A percentile compares a stretch with the other conserved stretches of the same genome.
phyloP scores from a whole-genome alignment of 2,797 vertebrate species.

The Clarias laeviceps region DNA sequence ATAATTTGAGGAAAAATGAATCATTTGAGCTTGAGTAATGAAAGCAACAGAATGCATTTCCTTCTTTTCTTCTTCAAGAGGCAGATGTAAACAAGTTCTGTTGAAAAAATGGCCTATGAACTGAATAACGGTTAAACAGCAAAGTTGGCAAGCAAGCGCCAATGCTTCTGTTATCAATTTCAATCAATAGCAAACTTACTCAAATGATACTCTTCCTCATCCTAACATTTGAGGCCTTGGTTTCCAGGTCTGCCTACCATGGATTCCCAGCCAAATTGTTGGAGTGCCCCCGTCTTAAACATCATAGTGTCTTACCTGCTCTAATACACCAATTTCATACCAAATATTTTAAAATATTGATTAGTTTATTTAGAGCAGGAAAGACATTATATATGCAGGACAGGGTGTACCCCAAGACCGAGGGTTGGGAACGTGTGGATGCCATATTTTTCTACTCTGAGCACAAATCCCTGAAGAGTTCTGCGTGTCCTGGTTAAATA shows the following conservation, averaged over 20 bases:
- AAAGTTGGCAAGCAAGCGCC: not conserved
- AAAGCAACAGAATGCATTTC: not conserved
- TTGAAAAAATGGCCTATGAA: not conserved
- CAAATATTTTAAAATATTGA: not conserved
- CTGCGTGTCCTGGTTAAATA: not conserved
- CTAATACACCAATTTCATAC: not conserved
- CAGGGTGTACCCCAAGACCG: not conserved
- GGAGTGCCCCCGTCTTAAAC: not conserved
- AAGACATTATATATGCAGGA: not conserved
- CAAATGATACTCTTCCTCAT: not conserved
- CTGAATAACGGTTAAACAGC: not conserved
- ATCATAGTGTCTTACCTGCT: not conserved
- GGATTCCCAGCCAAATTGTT: not conserved
- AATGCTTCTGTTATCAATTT: not conserved
- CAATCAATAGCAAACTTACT: not conserved
- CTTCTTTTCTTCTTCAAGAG: not conserved
- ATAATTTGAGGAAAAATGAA: not conserved
- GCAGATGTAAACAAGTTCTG: not conserved
- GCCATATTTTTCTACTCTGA: not conserved
- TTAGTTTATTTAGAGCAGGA: not conserved
- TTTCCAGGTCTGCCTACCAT: not conserved
- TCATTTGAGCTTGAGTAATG: not conserved
- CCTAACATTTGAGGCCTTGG: not conserved
- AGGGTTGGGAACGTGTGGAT: not conserved
- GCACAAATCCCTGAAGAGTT: not conserved